A percentile compares a stretch with the other conserved stretches of the same genome.
Evolutionary conservation across 2,797 vertebrate genomes (phyloP).

Genomic region (Rhynchotus rufescens): DNA sequence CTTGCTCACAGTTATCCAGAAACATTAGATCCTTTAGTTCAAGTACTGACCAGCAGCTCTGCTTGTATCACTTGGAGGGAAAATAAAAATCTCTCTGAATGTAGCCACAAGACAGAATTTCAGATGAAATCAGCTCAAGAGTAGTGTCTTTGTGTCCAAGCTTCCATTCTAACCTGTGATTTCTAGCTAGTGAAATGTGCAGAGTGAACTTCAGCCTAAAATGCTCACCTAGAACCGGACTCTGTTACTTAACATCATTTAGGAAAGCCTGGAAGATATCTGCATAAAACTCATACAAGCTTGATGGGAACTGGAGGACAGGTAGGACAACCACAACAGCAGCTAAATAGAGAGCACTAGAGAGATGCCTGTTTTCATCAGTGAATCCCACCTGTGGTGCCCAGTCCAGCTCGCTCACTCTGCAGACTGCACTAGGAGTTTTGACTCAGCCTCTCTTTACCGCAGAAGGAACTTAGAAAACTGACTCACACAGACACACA

Average conservation of each 20-base stretch:
- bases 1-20: background rate
- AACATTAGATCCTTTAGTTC: background rate
- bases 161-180: background rate
- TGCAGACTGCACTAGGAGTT: background rate
- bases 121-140: background rate
- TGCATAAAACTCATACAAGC: constrained; percentile 42
- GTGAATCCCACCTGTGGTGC: constrained; percentile 9
- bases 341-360: background rate
- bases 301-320: constrained; percentile 21
- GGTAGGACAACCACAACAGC: constrained; percentile 16
- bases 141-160: background rate
- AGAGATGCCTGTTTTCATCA: constrained; percentile 10
- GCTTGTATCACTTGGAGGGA: background rate
- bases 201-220: background rate
- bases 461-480: background rate
- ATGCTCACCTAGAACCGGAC: background rate
- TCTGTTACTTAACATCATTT: background rate
- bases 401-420: background rate
- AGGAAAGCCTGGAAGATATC: constrained; percentile 27
- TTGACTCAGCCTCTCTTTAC: background rate
- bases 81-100: background rate
- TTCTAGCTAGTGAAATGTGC: background rate
- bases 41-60: background rate
- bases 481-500: background rate
- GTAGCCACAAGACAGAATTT: background rate